A percentile compares a stretch with the other conserved stretches of the same genome.
Conservation (phyloP, 2,888 invertebrate genomes). For the Microplitis deprimator region DNA sequence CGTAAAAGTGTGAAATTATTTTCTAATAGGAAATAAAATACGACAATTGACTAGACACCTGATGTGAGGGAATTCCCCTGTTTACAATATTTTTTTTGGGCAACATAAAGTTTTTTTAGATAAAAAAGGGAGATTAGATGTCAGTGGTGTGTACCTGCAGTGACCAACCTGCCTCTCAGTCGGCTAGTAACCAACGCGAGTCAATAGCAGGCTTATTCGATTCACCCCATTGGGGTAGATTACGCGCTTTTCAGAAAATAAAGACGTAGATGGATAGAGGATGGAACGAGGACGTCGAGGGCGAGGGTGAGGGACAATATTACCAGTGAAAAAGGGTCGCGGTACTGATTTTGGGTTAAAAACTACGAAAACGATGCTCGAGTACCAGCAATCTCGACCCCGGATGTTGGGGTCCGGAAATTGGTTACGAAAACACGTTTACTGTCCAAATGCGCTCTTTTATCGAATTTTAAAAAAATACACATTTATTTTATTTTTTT, state of each 20-base stretch:
- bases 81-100: conserved; percentile 19
- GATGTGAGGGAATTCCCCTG: conserved; percentile 25
- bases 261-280: conserved; percentile 21
- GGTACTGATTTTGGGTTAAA: conserved; percentile 68
- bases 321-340: conserved; percentile 57
- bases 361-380: conserved; percentile 70
- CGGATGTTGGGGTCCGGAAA: conserved; percentile 64
- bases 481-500: too few relatives aligned
- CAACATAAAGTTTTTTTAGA: conserved; percentile 28
- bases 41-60: conserved; percentile 33
- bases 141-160: conserved; percentile 62
- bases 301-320: conserved; percentile 33
- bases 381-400: conserved; percentile 58
- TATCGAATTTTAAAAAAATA: background rate
- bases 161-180: conserved; percentile 66
- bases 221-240: conserved; percentile 60
- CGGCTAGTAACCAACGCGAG: conserved; percentile 53
- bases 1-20: background rate
- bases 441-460: conserved; percentile 35
- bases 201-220: conserved; percentile 52
- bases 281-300: conserved; percentile 9
- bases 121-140: conserved; percentile 45
- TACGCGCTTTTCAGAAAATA: conserved; percentile 66
- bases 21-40: conserved; percentile 10
- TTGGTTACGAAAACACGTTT: conserved; percentile 67